Evolutionary conservation across 2,888 invertebrate species (phyloP).

Genomic region (Dyspetes luteomarginatus): DNA sequence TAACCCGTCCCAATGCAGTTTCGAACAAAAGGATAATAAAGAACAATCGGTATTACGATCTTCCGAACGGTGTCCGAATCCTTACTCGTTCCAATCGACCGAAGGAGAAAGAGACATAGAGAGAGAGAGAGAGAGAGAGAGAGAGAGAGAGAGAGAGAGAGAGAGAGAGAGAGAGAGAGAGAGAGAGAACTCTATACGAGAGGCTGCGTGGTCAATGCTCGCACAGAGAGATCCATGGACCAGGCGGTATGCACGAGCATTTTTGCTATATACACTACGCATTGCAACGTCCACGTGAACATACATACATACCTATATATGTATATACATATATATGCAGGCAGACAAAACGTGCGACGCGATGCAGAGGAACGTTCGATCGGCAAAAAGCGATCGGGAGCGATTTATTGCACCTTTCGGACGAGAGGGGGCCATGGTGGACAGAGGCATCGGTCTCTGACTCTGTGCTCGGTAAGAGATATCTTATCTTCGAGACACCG

Average conservation of each 20-base stretch:
- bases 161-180: background rate
- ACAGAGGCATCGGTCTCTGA: slow-evolving; percentile 79
- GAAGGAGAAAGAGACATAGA: too few species aligned
- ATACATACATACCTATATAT: slow-evolving; percentile 4
- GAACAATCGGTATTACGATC: slow-evolving; percentile 53
- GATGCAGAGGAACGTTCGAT: slow-evolving; percentile 71
- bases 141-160: too few species aligned
- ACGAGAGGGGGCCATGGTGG: slow-evolving; percentile 74
- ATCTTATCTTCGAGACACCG: slow-evolving; percentile 80
- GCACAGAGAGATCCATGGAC: slow-evolving; percentile 26
- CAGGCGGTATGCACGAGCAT: too few species aligned
- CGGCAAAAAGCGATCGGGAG: slow-evolving; percentile 81
- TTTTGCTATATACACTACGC: too few species aligned
- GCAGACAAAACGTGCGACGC: slow-evolving; percentile 53
- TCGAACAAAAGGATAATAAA: slow-evolving; percentile 62
- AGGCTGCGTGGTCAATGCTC: slow-evolving; percentile 19
- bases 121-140: too few species aligned
- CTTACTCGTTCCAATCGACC: slow-evolving; percentile 31
- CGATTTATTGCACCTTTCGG: slow-evolving; percentile 81
- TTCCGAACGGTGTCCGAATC: slow-evolving; percentile 46
- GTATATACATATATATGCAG: background rate
- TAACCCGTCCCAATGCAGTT: slow-evolving; percentile 25
- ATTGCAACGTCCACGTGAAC: background rate
- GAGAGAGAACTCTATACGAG: too few species aligned
- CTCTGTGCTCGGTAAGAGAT: slow-evolving; percentile 72